Conservation (phyloP, 2,888 invertebrate species). For the Holacanthella duospinosa region DNA sequence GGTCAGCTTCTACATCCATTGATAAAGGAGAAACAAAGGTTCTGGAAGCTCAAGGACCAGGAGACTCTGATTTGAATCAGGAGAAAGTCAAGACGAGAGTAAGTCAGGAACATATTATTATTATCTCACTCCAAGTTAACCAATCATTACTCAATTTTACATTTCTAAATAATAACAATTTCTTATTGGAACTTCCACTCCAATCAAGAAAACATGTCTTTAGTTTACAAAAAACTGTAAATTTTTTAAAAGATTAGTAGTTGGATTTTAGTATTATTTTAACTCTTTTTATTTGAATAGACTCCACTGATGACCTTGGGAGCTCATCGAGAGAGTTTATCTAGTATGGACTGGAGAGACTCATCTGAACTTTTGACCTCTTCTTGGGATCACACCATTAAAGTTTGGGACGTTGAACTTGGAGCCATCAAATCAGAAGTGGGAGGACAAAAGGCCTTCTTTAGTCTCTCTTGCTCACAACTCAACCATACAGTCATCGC, state of each 20-base stretch:
- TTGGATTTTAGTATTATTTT: not conserved
- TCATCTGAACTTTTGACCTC: constrained; percentile 65
- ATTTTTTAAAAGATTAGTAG: not conserved
- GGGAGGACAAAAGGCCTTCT: constrained; percentile 80
- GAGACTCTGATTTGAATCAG: not conserved
- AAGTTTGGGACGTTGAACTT: constrained; percentile 83
- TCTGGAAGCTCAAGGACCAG: constrained; percentile 37
- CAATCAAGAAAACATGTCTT: no score
- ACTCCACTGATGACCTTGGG: constrained; percentile 74
- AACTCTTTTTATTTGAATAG: constrained; percentile 45
- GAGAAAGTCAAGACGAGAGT: not conserved
- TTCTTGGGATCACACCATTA: constrained; percentile 92
- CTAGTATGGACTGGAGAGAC: constrained; percentile 73
- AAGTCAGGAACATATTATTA: no score
- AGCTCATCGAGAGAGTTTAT: constrained; percentile 86
- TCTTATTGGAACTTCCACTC: no score
- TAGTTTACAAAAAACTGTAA: not conserved
- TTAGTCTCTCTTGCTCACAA: constrained; percentile 72
- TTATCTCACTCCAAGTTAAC: no score
- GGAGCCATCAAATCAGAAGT: constrained; percentile 73
- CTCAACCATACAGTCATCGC: constrained; percentile 64
- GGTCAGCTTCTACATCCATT: constrained; percentile 50
- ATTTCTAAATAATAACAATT: no score
- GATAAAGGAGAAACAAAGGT: constrained; percentile 37
- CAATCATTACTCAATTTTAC: no score